A percentile compares a stretch with the other conserved stretches of the same genome.
Conservation (phyloP, 2,113 vertebrate species). For the Chamaetylas fuelleborni region DNA sequence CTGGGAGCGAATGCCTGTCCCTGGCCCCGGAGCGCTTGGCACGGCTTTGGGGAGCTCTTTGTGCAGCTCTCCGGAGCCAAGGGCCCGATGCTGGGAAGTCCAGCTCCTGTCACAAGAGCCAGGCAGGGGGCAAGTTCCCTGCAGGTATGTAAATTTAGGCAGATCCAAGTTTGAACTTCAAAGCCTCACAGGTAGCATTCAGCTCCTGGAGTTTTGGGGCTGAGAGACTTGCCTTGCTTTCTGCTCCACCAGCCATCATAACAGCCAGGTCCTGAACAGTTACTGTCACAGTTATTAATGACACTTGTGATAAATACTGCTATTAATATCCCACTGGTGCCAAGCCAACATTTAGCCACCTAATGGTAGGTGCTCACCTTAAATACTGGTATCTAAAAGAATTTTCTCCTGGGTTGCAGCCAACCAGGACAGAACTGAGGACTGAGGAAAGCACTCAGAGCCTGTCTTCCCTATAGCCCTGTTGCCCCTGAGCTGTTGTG, state of each 20-base stretch:
- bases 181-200: neutral
- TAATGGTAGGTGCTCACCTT: neutral
- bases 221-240: neutral
- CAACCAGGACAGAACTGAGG: neutral
- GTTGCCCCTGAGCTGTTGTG: neutral
- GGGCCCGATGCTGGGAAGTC: accelerated
- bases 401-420: neutral
- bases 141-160: neutral
- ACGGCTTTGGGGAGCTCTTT: neutral
- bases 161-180: neutral
- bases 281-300: neutral
- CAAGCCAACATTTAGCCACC: neutral
- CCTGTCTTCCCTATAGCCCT: neutral
- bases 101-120: accelerated
- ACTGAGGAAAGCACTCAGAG: neutral
- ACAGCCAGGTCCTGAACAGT: neutral
- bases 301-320: neutral
- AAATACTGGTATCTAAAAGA: neutral
- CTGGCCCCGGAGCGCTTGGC: accelerated
- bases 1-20: accelerated
- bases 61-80: neutral
- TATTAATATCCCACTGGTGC: neutral
- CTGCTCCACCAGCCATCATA: neutral
- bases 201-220: neutral
- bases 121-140: neutral